These are phyloP conservation scores for Lingula anatina DNA, from an alignment of 2,888 invertebrate genomes.

Conservation along the genomic window DNA sequence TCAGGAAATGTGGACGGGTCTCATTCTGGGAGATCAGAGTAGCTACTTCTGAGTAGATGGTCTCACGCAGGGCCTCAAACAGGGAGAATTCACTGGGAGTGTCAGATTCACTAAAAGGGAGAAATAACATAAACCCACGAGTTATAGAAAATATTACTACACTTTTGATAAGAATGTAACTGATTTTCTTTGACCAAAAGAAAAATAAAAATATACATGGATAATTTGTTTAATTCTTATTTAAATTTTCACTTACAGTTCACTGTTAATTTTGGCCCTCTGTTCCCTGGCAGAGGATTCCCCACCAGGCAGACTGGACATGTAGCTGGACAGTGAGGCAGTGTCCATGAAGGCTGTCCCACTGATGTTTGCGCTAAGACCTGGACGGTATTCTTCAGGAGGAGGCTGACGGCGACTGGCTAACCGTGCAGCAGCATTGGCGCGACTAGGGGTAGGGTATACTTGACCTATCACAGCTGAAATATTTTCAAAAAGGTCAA, in stretches of 20 bases:
- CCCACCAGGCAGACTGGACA: slow-evolving; percentile 24
- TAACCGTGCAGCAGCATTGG: slow-evolving; percentile 11
- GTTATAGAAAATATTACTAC: neutral
- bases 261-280: too few relatives aligned
- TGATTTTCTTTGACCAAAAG: neutral
- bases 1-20: slow-evolving; percentile 62
- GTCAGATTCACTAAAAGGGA: slow-evolving; percentile 17
- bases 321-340: slow-evolving; percentile 26
- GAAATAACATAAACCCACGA: neutral
- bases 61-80: slow-evolving; percentile 59
- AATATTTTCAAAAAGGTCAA: too few relatives aligned
- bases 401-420: slow-evolving; percentile 9
- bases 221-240: too few relatives aligned
- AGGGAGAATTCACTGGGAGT: slow-evolving; percentile 29
- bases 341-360: slow-evolving; percentile 34
- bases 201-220: too few relatives aligned
- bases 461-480: slow-evolving; percentile 9
- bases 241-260: too few relatives aligned
- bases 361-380: slow-evolving; percentile 40
- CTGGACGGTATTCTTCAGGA: too few relatives aligned
- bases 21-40: slow-evolving; percentile 75
- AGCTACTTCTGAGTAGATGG: slow-evolving; percentile 78
- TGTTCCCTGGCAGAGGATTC: neutral
- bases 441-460: slow-evolving; percentile 11
- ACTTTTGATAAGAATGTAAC: neutral